Percentiles rank a stretch among this genome's conserved stretches.
phyloP scores from a whole-genome alignment of 2,888 invertebrate genomes.

The Germaria angustata region DNA sequence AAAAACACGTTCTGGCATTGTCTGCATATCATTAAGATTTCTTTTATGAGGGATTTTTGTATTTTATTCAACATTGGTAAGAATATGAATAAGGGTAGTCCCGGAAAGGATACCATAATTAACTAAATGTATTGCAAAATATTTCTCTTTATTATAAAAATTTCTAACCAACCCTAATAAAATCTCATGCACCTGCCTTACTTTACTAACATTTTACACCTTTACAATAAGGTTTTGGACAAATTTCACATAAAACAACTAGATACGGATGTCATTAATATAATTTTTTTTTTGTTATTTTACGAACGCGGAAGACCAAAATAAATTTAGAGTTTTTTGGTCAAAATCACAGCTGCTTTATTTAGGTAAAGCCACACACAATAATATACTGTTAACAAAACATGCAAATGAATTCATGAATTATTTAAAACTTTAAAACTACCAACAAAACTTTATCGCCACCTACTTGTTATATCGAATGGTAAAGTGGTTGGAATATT shows the following conservation, averaged over 20 bases:
- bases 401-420: conserved; percentile 77
- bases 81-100: background rate
- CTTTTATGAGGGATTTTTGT: conserved; percentile 1
- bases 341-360: conserved; percentile 11
- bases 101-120: background rate
- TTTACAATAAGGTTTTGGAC: conserved; percentile 11
- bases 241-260: conserved; percentile 2
- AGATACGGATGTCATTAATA: conserved; percentile 34
- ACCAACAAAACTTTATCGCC: conserved; percentile 59
- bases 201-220: background rate
- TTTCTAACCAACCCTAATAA: too few species aligned
- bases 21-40: conserved; percentile 47
- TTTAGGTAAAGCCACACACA: background rate
- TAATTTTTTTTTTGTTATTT: conserved; percentile 1
- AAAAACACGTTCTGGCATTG: conserved; percentile 14
- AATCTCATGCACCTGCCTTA: too few species aligned
- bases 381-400: conserved; percentile 1
- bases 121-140: background rate
- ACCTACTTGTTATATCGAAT: background rate
- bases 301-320: conserved; percentile 30
- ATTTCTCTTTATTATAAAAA: too few species aligned
- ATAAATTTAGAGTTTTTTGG: conserved; percentile 29
- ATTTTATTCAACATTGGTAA: background rate
- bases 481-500: background rate
- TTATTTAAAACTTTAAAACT: conserved; percentile 72